phyloP scores from a whole-genome alignment of 30 jellyfish, hydroid and myxozoan species.

The Turritopsis dohrnii region DNA sequence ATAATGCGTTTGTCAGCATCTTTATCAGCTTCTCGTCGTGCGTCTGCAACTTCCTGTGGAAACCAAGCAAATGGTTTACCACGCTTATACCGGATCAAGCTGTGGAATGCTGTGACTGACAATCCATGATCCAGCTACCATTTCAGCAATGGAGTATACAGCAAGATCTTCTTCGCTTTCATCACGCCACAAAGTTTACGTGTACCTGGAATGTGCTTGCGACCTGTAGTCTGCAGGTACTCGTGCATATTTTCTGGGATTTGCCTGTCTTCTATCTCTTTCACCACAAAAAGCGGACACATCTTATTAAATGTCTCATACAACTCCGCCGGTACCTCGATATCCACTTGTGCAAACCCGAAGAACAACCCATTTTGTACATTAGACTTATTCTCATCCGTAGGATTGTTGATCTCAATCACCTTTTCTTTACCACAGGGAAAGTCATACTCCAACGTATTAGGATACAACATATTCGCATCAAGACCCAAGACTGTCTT shows the following conservation, averaged over 20 bases:
- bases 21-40: slow-evolving; percentile 4
- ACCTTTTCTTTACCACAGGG: slow-evolving; percentile 10
- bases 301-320: neutral
- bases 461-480: neutral
- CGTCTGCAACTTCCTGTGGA: neutral
- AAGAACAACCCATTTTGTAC: neutral
- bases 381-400: neutral
- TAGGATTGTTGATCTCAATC: neutral
- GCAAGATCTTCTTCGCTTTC: neutral
- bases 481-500: neutral
- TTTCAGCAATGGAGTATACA: slow-evolving; percentile 7
- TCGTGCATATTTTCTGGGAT: neutral
- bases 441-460: neutral
- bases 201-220: neutral
- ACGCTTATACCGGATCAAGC: neutral
- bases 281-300: neutral
- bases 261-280: neutral
- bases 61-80: slow-evolving; percentile 20
- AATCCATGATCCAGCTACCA: slow-evolving; percentile 16
- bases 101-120: neutral
- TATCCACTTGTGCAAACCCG: neutral
- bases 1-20: neutral
- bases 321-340: neutral
- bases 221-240: neutral
- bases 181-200: slow-evolving; percentile 14